Evolutionary conservation across 2,888 invertebrate species (phyloP), one percentile per base, ranked within the genome.

Genomic region (Philereme vetulata): DNA sequence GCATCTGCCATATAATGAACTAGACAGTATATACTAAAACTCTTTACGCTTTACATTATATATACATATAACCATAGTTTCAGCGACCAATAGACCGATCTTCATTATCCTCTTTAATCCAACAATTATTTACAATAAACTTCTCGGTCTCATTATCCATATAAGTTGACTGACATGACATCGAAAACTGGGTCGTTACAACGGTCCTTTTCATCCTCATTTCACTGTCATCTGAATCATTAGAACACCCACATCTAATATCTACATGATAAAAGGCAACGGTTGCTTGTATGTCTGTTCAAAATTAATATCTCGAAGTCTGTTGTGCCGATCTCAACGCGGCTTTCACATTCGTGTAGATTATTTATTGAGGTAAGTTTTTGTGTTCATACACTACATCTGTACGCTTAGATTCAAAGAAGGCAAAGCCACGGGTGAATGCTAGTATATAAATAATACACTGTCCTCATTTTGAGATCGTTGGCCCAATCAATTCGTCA

Each of bases 401-500:
- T 21, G 21, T 21, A 2, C 21, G 21, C 21, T 21, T 21, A 21
- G 21, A 21, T 21, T 21, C 21, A 21, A 21, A 1, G 21, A 21
- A 21, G 21, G 21, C 21, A 21, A 21, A 21, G 21, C 21, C 21
- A 2, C 21, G 21, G 21, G 21, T 21, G 21, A 21, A 21, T 21
- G 21, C 21, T 21, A 21, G 21, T 1, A 21, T 21, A 68, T 77
- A 72, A 78, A 75, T 72, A 76, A 78, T 83, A 77, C 76, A 76
- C 79, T 79, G 86, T 78, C 84, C 87, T 74, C 84, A 75, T 86
- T 89, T 75, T 64, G 63, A 77, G 79, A 80, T 77, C 81, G 76
- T 82, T 80, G 81, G 79, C 73, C 80, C 84, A 88, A 89, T 90
- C 90, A 88, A 89, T 89, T 84, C 87, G 85, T 89, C 90, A 90